Base-by-base conservation (phyloP, 2,797 vertebrate genomes). In the Danio kyathit region DNA sequence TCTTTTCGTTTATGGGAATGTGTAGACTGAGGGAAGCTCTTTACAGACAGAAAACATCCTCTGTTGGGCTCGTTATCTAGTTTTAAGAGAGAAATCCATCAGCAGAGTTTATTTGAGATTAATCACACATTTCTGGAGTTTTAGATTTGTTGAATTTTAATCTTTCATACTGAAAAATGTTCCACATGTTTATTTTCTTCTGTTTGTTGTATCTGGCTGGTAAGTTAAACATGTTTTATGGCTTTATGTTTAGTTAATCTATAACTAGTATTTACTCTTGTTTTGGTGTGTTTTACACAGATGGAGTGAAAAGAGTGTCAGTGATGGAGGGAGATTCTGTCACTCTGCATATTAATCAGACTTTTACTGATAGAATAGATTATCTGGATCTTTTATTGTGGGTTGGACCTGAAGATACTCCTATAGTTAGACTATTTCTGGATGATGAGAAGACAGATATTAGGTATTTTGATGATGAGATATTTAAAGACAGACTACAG, bases 321-420 rank as follows among this genome's bases (percentile, higher is more conserved):
- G 67, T 41, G 49, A 54, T 1, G 16, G 49, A 71, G 49, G 67
- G 67, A 71, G 16, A 71, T 8, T 13, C 67, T 41, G 29, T 71
- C 10, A 71, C 67, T 54, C 38, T 71, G 5, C 67, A 41, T 16
- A 54, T 10, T 54, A 1, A 41, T 54, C 29, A 3, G 29, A 29
- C 29, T 29, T 19, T 16, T 51, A 17, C 29, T 41, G 29, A 4
- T n/a, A 2, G 5, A 6, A 60, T 3, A 40, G 19, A 29, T 38
- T 16, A 40, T 41, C 54, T 71, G 29, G 3, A 3, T 1, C 29
- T 29, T 29, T 1, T 29, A 29, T 1, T 3, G 29, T 29, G 29
- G 29, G 29, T 29, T 29, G 29, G 29, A 29, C 29, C 29, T 29
- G 1, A 29, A 29, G 29, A 3, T 29, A 29, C 29, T 29, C 29